Conservation (phyloP, 2,888 invertebrate genomes). For the Uloborus plumipes region DNA sequence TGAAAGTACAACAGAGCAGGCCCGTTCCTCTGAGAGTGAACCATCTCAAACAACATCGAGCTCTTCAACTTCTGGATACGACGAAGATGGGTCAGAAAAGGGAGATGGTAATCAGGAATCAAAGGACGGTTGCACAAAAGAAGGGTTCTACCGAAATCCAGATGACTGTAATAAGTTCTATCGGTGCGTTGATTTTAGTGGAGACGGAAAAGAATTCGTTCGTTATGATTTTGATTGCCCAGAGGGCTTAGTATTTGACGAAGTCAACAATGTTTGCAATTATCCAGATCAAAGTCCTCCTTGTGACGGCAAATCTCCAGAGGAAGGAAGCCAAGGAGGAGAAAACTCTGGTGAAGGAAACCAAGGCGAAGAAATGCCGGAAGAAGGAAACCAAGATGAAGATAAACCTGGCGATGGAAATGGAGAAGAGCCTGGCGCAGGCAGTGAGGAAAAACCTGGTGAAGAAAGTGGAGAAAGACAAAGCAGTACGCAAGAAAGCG, state of each 20-base stretch:
- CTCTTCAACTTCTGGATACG: neutral
- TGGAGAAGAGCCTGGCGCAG: no score
- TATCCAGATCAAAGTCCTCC: slow-evolving; percentile 83
- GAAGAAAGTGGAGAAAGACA: no score
- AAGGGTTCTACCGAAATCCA: slow-evolving; percentile 64
- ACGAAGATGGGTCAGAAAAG: slow-evolving; percentile 4
- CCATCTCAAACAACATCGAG: slow-evolving; percentile 16
- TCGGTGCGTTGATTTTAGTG: slow-evolving; percentile 85
- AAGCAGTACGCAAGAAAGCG: no score
- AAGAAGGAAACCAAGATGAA: neutral
- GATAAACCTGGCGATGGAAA: neutral
- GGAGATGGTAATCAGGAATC: slow-evolving; percentile 3
- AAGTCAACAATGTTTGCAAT: slow-evolving; percentile 76
- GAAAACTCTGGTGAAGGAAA: neutral
- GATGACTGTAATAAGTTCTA: slow-evolving; percentile 76
- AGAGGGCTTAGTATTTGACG: slow-evolving; percentile 82
- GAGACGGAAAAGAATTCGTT: slow-evolving; percentile 81
- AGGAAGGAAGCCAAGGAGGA: neutral
- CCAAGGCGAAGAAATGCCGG: neutral
- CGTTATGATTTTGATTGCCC: slow-evolving; percentile 87
- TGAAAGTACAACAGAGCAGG: neutral
- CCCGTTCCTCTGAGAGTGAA: neutral
- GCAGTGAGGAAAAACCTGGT: no score
- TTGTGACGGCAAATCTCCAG: slow-evolving; percentile 76
- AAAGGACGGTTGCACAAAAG: slow-evolving; percentile 43